Base-by-base conservation (phyloP, 2,888 invertebrate species). In the Smittia aterrima region DNA sequence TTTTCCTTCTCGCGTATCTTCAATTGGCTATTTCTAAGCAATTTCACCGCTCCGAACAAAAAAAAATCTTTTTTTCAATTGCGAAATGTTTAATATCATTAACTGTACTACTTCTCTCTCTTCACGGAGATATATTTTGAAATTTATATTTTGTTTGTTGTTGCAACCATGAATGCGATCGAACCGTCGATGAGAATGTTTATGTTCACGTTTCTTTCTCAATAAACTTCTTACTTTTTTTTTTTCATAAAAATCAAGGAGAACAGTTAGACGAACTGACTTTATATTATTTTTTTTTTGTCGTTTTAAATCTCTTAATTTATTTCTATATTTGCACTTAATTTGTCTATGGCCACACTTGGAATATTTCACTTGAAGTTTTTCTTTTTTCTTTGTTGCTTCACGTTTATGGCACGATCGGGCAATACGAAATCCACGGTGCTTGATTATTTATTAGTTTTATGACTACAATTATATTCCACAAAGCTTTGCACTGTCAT, bases 111-210 rank as follows among this genome's bases (percentile, higher is more conserved):
- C 47, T 47, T 47, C 16, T 47, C 47, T 47, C 32, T 32, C 32
- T 32, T 9, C 4, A 3, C 47, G 47, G 32, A 3, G 32, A 47
- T 47, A 47, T 11, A n/a, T 47, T 47, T 47, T n/a, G 47, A 47
- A 47, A 47, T 47, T 47, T 47, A 47, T 47, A 47, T 47, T 47
- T 47, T 47, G 47, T 47, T 47, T 47, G 47, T 47, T 47, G 47
- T 47, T 47, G 47, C 16, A 47, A 47, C 2, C 47, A 47, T 47
- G 47, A 11, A 47, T 47, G 47, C 47, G 32, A 47, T 47, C 7
- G 47, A 47, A n/a, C n/a, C 3, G 11, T n/a, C 47, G 16, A 47
- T n/a, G 47, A 47, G 11, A 47, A 47, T 47, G 16, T 47, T 47
- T 47, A n/a, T 47, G 16, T 47, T 47, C 47, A 47, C 47, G 47